Conservation (phyloP, 2,888 invertebrate genomes). For the Chaitophorus viminalis region DNA sequence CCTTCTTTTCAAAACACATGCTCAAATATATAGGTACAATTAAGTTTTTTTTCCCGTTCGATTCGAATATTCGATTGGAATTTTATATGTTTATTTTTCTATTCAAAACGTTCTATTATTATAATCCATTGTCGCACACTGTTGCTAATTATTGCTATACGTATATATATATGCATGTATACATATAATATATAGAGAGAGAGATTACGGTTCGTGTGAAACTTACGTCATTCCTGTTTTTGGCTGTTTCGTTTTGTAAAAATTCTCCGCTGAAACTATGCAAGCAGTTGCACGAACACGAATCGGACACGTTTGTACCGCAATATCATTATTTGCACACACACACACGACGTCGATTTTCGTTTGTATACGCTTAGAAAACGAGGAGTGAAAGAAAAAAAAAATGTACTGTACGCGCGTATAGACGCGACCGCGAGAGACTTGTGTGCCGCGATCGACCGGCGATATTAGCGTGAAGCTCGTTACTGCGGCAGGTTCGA, state of each 20-base stretch:
- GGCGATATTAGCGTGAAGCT: constrained; percentile 53
- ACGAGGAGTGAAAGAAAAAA: neutral
- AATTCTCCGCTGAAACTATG: neutral
- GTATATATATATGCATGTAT: neutral
- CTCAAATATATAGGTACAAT: too few species aligned
- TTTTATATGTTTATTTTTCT: neutral
- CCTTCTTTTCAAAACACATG: constrained; percentile 42
- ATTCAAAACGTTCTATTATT: neutral
- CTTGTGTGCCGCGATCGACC: constrained; percentile 25
- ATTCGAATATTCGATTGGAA: too few species aligned
- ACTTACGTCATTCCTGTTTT: constrained; percentile 39
- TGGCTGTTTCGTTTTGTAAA: neutral
- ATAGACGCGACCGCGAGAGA: constrained; percentile 30
- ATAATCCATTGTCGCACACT: neutral
- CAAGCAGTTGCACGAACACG: neutral
- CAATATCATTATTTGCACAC: neutral
- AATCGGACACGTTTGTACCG: neutral
- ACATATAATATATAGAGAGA: too few species aligned
- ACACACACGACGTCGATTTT: neutral
- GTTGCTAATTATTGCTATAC: neutral
- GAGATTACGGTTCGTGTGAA: neutral
- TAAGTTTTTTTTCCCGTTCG: neutral
- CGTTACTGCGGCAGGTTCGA: constrained; percentile 47
- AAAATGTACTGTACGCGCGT: neutral
- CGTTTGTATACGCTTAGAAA: neutral